These are phyloP conservation scores for Drosophila kepulauana DNA, from an alignment of 1,140 invertebrate species.

Conservation along the genomic window DNA sequence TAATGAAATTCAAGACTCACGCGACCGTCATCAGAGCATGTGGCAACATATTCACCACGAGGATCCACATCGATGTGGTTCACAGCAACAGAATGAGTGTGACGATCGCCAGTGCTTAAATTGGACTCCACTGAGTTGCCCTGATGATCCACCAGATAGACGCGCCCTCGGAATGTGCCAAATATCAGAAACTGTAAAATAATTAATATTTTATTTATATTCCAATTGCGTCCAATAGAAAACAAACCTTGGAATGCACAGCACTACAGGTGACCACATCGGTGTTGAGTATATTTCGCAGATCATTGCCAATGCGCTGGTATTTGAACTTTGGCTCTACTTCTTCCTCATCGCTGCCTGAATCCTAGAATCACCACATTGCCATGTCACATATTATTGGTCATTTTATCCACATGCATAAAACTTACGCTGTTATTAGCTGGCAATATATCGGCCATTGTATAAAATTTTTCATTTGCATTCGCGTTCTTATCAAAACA, in stretches of 20 bases:
- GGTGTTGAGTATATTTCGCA: conserved; percentile 93
- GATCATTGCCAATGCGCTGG: conserved; percentile 94
- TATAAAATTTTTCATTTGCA: conserved; percentile 25
- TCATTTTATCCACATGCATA: neutral
- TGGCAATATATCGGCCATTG: conserved; percentile 50
- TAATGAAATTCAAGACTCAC: conserved; percentile 85
- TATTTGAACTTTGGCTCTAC: conserved; percentile 97
- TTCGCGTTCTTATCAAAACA: conserved; percentile 50
- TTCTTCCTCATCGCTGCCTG: conserved; percentile 85
- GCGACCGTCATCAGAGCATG: conserved; percentile 97
- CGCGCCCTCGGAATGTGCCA: conserved; percentile 95
- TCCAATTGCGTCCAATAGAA: conserved; percentile 67
- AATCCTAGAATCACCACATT: conserved; percentile 32
- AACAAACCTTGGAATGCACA: conserved; percentile 93
- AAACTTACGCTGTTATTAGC: conserved; percentile 42
- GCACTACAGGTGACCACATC: conserved; percentile 95
- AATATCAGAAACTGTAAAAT: conserved; percentile 93
- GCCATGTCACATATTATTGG: neutral
- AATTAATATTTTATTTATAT: neutral
- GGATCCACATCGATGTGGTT: conserved; percentile 97
- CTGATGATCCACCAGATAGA: conserved; percentile 96
- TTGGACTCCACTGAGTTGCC: conserved; percentile 91
- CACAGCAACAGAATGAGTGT: conserved; percentile 93
- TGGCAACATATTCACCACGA: conserved; percentile 91
- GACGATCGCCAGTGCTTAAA: conserved; percentile 87